Conservation (phyloP, 2,888 invertebrate species). For the Stegophylla sp. region DNA sequence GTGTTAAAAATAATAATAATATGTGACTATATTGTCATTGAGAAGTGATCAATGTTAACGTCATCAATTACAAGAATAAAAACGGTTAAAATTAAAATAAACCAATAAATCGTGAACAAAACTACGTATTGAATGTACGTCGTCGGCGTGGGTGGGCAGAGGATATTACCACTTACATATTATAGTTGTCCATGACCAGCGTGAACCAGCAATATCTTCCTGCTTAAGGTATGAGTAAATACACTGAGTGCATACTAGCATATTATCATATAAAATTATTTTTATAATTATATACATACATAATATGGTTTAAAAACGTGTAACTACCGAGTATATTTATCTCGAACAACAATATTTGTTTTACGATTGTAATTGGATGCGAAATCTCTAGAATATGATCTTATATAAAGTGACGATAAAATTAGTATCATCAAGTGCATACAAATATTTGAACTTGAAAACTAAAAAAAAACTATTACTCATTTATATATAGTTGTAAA, state of each 20-base stretch:
- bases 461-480: no score
- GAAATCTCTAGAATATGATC: no score
- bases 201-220: constrained; percentile 38
- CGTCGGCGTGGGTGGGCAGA: constrained; percentile 53
- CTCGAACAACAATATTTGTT: no score
- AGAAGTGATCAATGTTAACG: constrained; percentile 12
- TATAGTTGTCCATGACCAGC: constrained; percentile 41
- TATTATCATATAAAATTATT: background rate
- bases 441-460: no score
- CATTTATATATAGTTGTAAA: no score
- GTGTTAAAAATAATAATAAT: constrained; percentile 4
- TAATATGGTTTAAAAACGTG: background rate
- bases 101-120: constrained; percentile 51
- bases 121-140: constrained; percentile 23
- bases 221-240: constrained; percentile 34
- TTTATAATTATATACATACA: background rate
- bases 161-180: constrained; percentile 38
- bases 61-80: constrained; percentile 40
- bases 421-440: no score
- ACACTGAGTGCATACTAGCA: background rate
- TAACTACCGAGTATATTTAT: background rate
- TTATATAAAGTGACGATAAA: no score
- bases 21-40: background rate
- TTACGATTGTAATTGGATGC: no score
- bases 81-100: constrained; percentile 50